Evolutionary conservation across 1,140 invertebrate genomes (phyloP).

Genomic region (Drosophila lacertosa): DNA sequence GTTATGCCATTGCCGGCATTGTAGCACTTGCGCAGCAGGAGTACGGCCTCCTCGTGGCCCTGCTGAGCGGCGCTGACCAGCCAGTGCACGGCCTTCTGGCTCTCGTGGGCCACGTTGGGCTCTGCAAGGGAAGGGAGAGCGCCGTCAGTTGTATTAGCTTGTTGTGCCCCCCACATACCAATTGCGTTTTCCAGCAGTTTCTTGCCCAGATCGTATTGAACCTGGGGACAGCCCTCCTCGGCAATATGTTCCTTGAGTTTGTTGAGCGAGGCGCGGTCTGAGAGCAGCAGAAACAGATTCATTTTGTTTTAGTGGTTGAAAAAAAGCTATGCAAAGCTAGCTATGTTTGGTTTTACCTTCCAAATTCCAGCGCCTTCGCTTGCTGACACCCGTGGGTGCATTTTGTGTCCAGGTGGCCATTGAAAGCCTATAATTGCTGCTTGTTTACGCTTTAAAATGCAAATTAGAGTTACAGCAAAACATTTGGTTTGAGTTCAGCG

Average conservation of each 20-base stretch:
- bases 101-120: conserved; percentile 80
- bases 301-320: not conserved
- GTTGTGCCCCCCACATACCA: conserved; percentile 79
- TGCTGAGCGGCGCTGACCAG: conserved; percentile 94
- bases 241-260: conserved; percentile 87
- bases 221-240: conserved; percentile 88
- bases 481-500: not conserved
- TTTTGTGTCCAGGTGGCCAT: conserved; percentile 82
- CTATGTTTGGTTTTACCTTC: conserved; percentile 52
- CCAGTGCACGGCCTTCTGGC: conserved; percentile 92
- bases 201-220: conserved; percentile 88
- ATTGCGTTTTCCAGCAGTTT: conserved; percentile 86
- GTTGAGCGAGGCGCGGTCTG: conserved; percentile 85
- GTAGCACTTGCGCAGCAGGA: conserved; percentile 91
- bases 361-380: conserved; percentile 78
- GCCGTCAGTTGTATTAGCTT: not conserved
- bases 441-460: conserved; percentile 60
- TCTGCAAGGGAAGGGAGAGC: conserved; percentile 40
- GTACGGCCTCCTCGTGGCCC: conserved; percentile 93
- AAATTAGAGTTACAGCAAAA: conserved; percentile 23
- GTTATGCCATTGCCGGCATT: conserved; percentile 91
- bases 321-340: not conserved
- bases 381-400: conserved; percentile 63
- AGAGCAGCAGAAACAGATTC: not conserved
- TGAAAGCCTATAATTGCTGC: conserved; percentile 8